phyloP scores from a whole-genome alignment of 2,888 invertebrate species.

The Leucoptera coffeella region DNA sequence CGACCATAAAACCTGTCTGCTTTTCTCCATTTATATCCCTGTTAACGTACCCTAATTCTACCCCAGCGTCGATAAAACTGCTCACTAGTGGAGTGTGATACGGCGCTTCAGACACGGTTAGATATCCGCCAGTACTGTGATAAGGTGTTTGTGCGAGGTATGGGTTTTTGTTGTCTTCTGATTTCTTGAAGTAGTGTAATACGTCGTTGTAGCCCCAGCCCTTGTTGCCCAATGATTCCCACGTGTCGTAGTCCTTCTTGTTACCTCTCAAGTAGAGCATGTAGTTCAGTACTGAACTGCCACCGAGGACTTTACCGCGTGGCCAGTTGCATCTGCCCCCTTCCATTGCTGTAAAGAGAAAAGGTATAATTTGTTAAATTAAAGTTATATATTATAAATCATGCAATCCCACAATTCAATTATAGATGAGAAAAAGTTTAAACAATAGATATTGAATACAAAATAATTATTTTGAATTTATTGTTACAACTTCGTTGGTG shows the following conservation, averaged over 20 bases:
- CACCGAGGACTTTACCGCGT: conserved; percentile 86
- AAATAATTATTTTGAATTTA: too few species aligned
- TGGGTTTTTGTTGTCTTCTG: conserved; percentile 85
- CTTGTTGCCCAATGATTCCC: conserved; percentile 81
- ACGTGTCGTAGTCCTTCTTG: conserved; percentile 80
- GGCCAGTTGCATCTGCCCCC: conserved; percentile 86
- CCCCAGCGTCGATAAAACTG: conserved; percentile 76
- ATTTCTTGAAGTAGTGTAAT: conserved; percentile 82
- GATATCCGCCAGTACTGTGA: conserved; percentile 72
- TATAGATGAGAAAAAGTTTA: too few species aligned
- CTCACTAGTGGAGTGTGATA: conserved; percentile 79
- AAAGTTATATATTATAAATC: too few species aligned
- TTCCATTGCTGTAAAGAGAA: conserved; percentile 64
- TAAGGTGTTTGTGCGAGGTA: conserved; percentile 74
- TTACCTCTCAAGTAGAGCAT: conserved; percentile 90
- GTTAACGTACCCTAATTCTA: conserved; percentile 79
- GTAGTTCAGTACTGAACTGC: conserved; percentile 83
- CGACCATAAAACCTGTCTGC: conserved; percentile 85
- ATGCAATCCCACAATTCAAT: too few species aligned
- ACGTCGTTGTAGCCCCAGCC: conserved; percentile 84
- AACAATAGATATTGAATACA: too few species aligned
- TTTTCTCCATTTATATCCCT: conserved; percentile 82
- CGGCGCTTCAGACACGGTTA: conserved; percentile 81
- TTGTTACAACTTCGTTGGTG: too few species aligned
- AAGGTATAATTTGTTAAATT: conserved; percentile 3